Conservation (phyloP, 2,113 vertebrate species). For the Rhinolophus ferrumequinum region DNA sequence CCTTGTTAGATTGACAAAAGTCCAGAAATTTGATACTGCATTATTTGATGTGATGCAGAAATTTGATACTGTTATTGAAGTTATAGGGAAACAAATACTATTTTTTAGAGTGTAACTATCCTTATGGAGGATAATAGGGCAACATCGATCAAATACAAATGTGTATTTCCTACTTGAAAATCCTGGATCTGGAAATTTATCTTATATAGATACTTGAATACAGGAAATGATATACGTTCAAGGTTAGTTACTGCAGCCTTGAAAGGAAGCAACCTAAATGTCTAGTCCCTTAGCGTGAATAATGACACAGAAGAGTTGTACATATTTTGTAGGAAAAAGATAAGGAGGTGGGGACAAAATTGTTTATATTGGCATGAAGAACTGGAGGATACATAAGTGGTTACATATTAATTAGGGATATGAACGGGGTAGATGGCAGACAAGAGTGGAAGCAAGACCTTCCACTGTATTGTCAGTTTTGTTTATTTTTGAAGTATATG, state of each 20-base stretch:
- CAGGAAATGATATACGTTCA: neutral
- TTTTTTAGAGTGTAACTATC: neutral
- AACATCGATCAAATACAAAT: neutral
- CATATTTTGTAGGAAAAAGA: constrained; percentile 17
- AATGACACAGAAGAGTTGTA: neutral
- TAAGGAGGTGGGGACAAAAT: neutral
- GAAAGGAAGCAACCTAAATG: neutral
- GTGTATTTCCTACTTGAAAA: neutral
- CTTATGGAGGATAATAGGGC: neutral
- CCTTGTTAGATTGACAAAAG: neutral
- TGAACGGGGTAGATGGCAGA: neutral
- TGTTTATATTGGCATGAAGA: neutral
- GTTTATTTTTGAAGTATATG: neutral
- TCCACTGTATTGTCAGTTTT: neutral
- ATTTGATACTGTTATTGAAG: constrained; percentile 7
- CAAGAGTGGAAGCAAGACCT: neutral
- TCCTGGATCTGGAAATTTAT: neutral
- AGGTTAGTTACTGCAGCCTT: neutral
- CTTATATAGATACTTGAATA: neutral
- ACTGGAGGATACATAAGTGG: neutral
- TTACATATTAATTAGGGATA: neutral
- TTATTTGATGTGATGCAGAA: neutral
- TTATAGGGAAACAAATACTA: neutral
- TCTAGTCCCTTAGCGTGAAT: neutral
- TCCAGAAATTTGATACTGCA: constrained; percentile 8